Evolutionary conservation across 2,888 invertebrate species (phyloP).

Genomic region (Chymomyza fuscimana): DNA sequence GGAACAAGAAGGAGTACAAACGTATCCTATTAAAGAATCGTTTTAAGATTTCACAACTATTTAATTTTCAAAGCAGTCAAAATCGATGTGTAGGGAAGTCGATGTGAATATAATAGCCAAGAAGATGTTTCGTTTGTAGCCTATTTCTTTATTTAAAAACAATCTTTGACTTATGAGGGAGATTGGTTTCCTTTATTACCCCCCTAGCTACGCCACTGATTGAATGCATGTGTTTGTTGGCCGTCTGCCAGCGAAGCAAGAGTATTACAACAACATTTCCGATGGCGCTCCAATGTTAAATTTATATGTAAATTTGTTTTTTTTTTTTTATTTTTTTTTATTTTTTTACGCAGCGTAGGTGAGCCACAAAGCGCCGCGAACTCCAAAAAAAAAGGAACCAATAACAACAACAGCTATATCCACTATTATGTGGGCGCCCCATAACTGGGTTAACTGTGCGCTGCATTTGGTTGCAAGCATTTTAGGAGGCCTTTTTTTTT

Average conservation of each 20-base stretch:
- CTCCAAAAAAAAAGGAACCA: conserved; percentile 19
- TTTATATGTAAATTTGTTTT: conserved; percentile 19
- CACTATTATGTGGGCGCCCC: conserved; percentile 46
- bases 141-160: too few relatives aligned
- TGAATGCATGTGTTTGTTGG: conserved; percentile 37
- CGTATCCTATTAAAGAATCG: too few relatives aligned
- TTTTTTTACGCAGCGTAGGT: neutral
- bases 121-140: too few relatives aligned
- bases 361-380: conserved; percentile 18
- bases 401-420: conserved; percentile 41
- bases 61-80: too few relatives aligned
- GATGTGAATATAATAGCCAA: too few relatives aligned
- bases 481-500: neutral
- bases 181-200: too few relatives aligned
- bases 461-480: conserved; percentile 14
- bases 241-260: conserved; percentile 53
- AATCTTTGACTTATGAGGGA: too few relatives aligned
- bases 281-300: conserved; percentile 6
- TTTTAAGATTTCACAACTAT: too few relatives aligned
- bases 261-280: conserved; percentile 16
- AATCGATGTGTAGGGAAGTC: too few relatives aligned
- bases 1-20: too few relatives aligned
- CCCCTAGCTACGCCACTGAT: too few relatives aligned
- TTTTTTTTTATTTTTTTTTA: neutral
- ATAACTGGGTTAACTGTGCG: conserved; percentile 59